Conservation (phyloP, 37 sponge, comb jelly and placozoan genomes). For the Halichondria panicea region DNA sequence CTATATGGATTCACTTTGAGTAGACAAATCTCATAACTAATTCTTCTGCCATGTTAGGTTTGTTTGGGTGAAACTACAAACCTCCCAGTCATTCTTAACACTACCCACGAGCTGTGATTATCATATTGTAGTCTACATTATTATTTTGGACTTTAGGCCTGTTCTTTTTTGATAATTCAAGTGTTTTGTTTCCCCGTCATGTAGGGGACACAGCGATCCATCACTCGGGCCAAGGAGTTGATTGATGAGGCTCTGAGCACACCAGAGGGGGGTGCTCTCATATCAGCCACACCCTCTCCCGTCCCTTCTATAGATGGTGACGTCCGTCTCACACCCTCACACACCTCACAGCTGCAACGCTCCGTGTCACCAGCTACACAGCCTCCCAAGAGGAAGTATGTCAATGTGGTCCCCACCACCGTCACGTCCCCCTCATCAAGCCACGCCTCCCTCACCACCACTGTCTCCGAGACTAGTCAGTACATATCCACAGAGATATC, state of each 20-base stretch:
- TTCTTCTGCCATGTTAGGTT: no score
- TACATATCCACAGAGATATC: constrained; percentile 19
- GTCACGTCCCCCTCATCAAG: neutral
- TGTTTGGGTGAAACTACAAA: no score
- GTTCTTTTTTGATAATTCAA: no score
- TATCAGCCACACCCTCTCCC: neutral
- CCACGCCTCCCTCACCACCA: neutral
- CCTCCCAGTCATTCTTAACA: no score
- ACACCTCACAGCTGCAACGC: neutral
- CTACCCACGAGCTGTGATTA: neutral
- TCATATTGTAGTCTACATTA: no score
- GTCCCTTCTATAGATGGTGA: constrained; percentile 12
- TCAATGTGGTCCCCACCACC: constrained; percentile 5
- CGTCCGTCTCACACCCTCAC: neutral
- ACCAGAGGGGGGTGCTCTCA: constrained; percentile 28
- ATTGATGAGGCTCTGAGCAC: constrained; percentile 79
- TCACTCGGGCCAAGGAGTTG: constrained; percentile 66
- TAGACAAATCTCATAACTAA: no score
- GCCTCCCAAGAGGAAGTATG: constrained; percentile 1
- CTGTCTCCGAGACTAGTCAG: constrained; percentile 25
- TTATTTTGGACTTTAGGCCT: neutral
- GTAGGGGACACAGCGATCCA: constrained; percentile 75
- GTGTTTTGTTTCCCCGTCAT: neutral
- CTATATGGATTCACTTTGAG: no score
- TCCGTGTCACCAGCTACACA: neutral